These are phyloP conservation scores for Cephus spinipes DNA, from an alignment of 2,888 invertebrate species.

Conservation along the genomic window DNA sequence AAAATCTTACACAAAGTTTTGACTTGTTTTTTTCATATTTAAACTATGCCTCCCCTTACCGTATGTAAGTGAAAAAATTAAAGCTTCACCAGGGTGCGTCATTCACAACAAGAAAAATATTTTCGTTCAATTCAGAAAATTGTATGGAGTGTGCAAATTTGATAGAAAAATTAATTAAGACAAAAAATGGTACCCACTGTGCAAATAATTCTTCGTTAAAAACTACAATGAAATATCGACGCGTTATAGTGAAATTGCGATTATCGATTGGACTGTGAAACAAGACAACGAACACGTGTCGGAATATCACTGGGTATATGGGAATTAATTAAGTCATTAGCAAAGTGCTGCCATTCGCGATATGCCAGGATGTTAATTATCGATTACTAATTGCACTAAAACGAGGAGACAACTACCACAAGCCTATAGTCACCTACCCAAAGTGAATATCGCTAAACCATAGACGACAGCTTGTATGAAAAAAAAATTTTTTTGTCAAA, in stretches of 20 bases:
- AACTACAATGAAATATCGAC: no score
- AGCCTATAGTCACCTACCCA: no score
- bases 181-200: neutral
- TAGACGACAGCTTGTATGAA: neutral
- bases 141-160: no score
- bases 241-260: neutral
- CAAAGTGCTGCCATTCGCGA: constrained; percentile 24
- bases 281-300: neutral
- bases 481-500: no score
- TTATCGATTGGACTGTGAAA: neutral
- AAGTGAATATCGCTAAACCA: neutral
- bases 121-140: neutral
- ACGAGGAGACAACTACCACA: no score
- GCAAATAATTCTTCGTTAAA: neutral
- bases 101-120: neutral
- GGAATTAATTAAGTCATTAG: constrained; percentile 44
- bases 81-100: neutral
- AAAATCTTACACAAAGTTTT: neutral
- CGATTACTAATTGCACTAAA: constrained; percentile 46
- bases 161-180: neutral
- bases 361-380: constrained; percentile 36
- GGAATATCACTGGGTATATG: constrained; percentile 7
- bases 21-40: neutral
- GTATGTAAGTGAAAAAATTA: no score
- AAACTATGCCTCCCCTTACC: neutral